These are phyloP conservation scores for Drosophila leontia DNA, from an alignment of 1,140 invertebrate species.

Conservation along the genomic window DNA sequence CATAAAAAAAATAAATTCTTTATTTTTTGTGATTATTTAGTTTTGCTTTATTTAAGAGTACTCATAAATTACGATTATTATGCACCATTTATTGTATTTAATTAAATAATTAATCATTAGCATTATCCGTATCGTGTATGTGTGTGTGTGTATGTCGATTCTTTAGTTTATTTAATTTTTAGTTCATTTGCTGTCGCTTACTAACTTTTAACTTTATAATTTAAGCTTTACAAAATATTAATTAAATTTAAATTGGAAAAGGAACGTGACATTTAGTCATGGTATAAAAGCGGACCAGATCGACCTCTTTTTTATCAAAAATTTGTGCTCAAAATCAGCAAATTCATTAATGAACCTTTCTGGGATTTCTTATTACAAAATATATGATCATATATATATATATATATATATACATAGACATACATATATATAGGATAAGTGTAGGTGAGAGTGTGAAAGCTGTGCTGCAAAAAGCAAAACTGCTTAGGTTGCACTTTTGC, in stretches of 20 bases:
- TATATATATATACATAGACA: constrained; percentile 16
- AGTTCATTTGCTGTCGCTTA: constrained; percentile 10
- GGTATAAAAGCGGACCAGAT: constrained; percentile 20
- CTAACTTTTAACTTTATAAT: constrained; percentile 19
- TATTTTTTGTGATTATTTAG: constrained; percentile 29
- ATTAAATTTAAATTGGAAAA: constrained; percentile 22
- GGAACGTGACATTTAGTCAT: constrained; percentile 14
- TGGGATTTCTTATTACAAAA: constrained; percentile 25
- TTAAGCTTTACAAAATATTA: constrained; percentile 24
- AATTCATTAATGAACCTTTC: constrained; percentile 8
- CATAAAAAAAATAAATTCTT: background rate
- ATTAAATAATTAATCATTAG: constrained; percentile 66
- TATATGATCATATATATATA: constrained; percentile 29
- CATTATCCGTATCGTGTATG: constrained; percentile 47
- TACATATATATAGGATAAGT: constrained; percentile 27
- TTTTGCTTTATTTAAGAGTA: constrained; percentile 45
- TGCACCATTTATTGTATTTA: constrained; percentile 76
- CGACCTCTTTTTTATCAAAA: constrained; percentile 22
- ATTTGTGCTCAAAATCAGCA: constrained; percentile 39
- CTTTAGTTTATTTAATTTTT: constrained; percentile 30
- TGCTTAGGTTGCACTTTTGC: background rate
- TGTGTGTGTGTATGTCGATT: constrained; percentile 34
- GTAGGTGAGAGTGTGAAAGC: constrained; percentile 41
- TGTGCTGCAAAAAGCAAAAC: no score
- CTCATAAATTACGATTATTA: constrained; percentile 63